Base-by-base conservation (phyloP, 2,797 vertebrate genomes). In the Cyclopterus lumpus region DNA sequence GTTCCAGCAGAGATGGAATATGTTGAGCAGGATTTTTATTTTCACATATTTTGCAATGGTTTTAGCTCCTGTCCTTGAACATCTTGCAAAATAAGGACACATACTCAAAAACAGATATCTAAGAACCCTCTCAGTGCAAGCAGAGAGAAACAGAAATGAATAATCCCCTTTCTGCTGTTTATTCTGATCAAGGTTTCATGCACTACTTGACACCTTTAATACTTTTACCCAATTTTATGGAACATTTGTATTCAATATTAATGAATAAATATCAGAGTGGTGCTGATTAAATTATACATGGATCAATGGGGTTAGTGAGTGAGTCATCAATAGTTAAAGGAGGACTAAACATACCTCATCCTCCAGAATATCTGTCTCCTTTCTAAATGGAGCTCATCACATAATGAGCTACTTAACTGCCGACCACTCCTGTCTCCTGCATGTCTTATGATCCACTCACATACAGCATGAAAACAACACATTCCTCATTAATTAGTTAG, bases 211-310 rank as follows among this genome's bases (percentile, higher is more conserved):
- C 77, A 88, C 72, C 81, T 88, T 83, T 81, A 83, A 74, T 72
- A 77, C 40, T 86, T 83, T 76, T 36, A 82, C 48, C 54, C 22
- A 40, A 53, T 78, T 82, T 83, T 66, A 80, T 44, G 64, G 73
- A 88, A 83, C 84, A 86, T 86, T 70, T 75, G 62, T 46, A 65
- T 89, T 88, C 80, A 89, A 88, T 92, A 92, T 91, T 88, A 88
- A 92, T 88, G 84, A 55, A 73, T 76, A 88, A 81, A 90, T 84
- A 90, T 91, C 73, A 82, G 78, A 86, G 84, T 68, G 67, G 71
- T 70, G 79, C 84, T 88, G 88, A 92, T 94, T 93, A 83, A 89
- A 93, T 92, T 91, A 93, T 91, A 90, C 79, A 92, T 92, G 86
- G 81, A 92, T 94, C 91, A 91, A 90, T 92, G 87, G 79, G 85